Evolutionary conservation across 2,797 vertebrate genomes (phyloP).

Genomic region (Distichodus sexfasciatus): DNA sequence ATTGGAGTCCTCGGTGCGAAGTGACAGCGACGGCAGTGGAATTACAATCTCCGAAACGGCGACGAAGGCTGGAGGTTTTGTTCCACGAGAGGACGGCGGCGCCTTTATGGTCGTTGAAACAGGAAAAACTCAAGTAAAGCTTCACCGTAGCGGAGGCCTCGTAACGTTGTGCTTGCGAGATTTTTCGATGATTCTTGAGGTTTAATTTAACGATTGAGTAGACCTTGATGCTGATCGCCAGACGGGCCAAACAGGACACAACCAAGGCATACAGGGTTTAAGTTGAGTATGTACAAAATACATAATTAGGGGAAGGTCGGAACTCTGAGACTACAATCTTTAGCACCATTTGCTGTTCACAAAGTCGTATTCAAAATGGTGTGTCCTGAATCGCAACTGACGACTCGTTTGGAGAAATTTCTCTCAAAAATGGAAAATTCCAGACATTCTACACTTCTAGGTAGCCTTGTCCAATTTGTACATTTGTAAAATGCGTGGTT

Average conservation of each 20-base stretch:
- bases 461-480: neutral
- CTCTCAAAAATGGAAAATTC: conserved; percentile 18
- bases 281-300: conserved; percentile 33
- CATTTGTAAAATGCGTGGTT: neutral
- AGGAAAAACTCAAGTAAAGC: conserved; percentile 19
- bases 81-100: conserved; percentile 15
- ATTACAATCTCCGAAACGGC: conserved; percentile 16
- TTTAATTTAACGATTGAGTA: too few species aligned
- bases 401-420: neutral
- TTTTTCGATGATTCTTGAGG: too few species aligned
- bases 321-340: conserved; percentile 54
- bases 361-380: conserved; percentile 40
- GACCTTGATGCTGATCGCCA: conserved; percentile 37
- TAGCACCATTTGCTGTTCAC: conserved; percentile 65
- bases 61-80: neutral
- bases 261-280: conserved; percentile 41
- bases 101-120: neutral
- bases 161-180: too few species aligned
- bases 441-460: neutral
- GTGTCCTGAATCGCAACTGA: conserved; percentile 7
- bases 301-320: conserved; percentile 47
- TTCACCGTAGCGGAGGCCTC: conserved; percentile 23
- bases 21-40: conserved; percentile 21
- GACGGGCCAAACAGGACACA: conserved; percentile 49
- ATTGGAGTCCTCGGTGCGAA: conserved; percentile 45